A percentile compares a stretch with the other conserved stretches of the same genome.
Conservation (phyloP, 1,140 invertebrate species). For the Bradysia coprophila region DNA sequence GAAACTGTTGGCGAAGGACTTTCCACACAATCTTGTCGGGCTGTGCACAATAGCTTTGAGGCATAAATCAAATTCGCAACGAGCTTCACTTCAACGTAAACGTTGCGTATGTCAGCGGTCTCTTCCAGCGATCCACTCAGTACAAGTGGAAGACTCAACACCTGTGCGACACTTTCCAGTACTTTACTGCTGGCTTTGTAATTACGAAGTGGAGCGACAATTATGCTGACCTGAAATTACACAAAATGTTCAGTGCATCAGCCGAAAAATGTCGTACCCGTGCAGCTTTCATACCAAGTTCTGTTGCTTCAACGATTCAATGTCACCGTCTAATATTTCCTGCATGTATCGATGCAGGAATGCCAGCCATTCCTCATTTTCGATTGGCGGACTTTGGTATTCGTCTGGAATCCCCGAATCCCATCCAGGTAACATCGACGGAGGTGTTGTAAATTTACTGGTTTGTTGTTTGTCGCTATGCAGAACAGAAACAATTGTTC, state of each 20-base stretch:
- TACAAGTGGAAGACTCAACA: conserved; percentile 52
- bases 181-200: conserved; percentile 40
- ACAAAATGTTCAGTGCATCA: conserved; percentile 3
- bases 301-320: conserved; percentile 46
- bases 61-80: conserved; percentile 59
- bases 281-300: conserved; percentile 34
- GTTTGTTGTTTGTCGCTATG: neutral
- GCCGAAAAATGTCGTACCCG: neutral
- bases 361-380: conserved; percentile 68
- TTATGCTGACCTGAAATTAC: conserved; percentile 31
- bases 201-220: conserved; percentile 48
- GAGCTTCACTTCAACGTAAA: conserved; percentile 54
- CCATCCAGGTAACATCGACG: conserved; percentile 20
- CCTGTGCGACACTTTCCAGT: conserved; percentile 42
- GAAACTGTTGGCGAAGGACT: too few species aligned
- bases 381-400: conserved; percentile 38
- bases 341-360: conserved; percentile 47
- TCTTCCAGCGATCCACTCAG: conserved; percentile 33
- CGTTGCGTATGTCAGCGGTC: conserved; percentile 27
- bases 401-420: conserved; percentile 23
- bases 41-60: conserved; percentile 34
- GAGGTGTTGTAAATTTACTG: conserved; percentile 11
- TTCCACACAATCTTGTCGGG: too few species aligned
- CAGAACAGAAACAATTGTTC: too few species aligned
- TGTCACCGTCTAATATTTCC: conserved; percentile 53